Evolutionary conservation across 1,140 invertebrate genomes (phyloP), one percentile per base, ranked within the genome.

Genomic region (Pseudomyrmex sp.): DNA sequence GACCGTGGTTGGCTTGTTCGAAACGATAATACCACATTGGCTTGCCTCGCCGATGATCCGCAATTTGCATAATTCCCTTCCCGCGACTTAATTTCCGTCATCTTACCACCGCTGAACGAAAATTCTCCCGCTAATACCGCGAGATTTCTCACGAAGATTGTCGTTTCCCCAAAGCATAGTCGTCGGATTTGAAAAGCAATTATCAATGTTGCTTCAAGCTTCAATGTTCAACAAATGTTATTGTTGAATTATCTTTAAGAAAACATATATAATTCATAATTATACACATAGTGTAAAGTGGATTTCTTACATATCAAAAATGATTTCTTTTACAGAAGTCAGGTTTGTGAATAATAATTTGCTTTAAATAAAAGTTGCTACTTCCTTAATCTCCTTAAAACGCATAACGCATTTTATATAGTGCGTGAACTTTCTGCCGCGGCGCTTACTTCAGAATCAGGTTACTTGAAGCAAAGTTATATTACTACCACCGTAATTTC

Each of bases 31-130:
- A 77, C 66, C 76, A 44, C 46, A 79, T 85, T 80, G 70, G 59
- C 70, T 73, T 74, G 69, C 69, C 48, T 68, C 20, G 9, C 76
- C 87, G 70, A 74, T 88, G 61, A 82, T 84, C 83, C 61, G 54
- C 23, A 88, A 80, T 88, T 88, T 88, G 72, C 87, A 88, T 88
- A 88, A 88, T 85, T 88, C 72, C 23, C 72, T 23, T 76, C 18
- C 18, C 44, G 56, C 61, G 87, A 88, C 76, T 87, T 88, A 88
- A 88, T 85, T 80, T 88, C 86, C 86, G 63, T 8, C 63, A 56
- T 80, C 85, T 75, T 73, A 56, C 58, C 12, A 23, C 54, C 13
- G 10, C 15, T 10, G 35, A 83, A 65, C 56, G 66, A 74, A 83
- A 74, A 68, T 70, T n/a, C 20, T 18, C 20, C 23, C 62, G 35